Percentiles rank a stretch among this genome's conserved stretches.
phyloP scores from a whole-genome alignment of 2,888 invertebrate genomes.

The Drosophila gaucha region DNA sequence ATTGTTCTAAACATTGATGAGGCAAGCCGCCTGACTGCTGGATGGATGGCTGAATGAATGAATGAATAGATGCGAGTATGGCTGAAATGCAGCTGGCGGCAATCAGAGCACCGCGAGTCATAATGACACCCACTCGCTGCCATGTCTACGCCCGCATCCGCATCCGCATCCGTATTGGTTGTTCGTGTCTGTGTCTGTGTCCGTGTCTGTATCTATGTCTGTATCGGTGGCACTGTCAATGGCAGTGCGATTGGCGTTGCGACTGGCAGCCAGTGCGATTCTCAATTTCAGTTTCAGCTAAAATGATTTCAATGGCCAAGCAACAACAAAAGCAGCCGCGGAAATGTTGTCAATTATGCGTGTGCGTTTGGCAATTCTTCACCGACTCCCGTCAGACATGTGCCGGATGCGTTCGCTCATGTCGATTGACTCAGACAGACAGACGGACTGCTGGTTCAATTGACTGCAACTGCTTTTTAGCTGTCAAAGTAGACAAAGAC shows the following conservation, averaged over 20 bases:
- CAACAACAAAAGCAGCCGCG: slow-evolving; percentile 59
- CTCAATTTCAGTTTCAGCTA: slow-evolving; percentile 54
- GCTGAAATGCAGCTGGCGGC: slow-evolving; percentile 29
- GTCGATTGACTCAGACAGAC: slow-evolving; percentile 26
- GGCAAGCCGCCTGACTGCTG: slow-evolving; percentile 13
- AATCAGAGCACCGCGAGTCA: slow-evolving; percentile 43
- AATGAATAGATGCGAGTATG: slow-evolving; percentile 21
- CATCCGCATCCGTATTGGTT: background rate
- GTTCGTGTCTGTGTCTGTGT: background rate
- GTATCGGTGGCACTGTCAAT: slow-evolving; percentile 32
- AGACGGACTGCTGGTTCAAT: slow-evolving; percentile 30
- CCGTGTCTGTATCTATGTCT: background rate
- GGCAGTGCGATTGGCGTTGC: slow-evolving; percentile 18
- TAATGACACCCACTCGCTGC: slow-evolving; percentile 34
- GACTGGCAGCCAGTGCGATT: slow-evolving; percentile 31
- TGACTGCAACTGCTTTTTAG: slow-evolving; percentile 42
- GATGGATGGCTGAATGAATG: slow-evolving; percentile 15
- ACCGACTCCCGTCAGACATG: slow-evolving; percentile 25
- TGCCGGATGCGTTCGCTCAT: slow-evolving; percentile 41
- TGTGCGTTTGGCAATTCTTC: slow-evolving; percentile 46
- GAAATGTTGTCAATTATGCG: slow-evolving; percentile 74
- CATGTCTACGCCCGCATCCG: slow-evolving; percentile 20
- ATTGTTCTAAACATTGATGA: slow-evolving; percentile 69
- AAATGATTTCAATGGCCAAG: slow-evolving; percentile 63
- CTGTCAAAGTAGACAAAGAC: slow-evolving; percentile 30